Evolutionary conservation across 2,888 invertebrate species (phyloP).

Genomic region (Eulithis testata): DNA sequence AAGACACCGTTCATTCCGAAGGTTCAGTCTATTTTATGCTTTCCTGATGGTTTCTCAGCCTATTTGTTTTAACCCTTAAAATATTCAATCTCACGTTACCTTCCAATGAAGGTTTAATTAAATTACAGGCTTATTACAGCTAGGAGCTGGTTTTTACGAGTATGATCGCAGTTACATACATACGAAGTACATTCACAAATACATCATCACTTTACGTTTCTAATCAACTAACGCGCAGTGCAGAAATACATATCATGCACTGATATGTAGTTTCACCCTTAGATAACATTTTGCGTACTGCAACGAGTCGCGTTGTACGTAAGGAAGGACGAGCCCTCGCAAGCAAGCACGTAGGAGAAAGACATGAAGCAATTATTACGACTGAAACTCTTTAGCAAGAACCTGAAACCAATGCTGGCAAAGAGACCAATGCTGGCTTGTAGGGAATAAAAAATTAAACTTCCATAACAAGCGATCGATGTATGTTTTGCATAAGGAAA

Average conservation of each 20-base stretch:
- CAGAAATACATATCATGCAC: not conserved
- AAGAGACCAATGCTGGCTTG: constrained; percentile 43
- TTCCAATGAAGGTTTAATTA: constrained; percentile 26
- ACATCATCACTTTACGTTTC: not conserved
- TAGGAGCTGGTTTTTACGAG: too few species aligned
- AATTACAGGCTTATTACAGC: not conserved
- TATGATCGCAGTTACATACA: too few species aligned
- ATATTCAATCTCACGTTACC: constrained; percentile 13
- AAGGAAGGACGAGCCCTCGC: constrained; percentile 42
- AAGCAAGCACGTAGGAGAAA: constrained; percentile 52
- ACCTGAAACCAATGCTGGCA: constrained; percentile 40
- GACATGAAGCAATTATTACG: constrained; percentile 65
- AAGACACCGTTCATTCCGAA: not conserved
- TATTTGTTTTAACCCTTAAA: constrained; percentile 17
- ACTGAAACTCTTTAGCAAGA: constrained; percentile 26
- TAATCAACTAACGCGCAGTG: not conserved
- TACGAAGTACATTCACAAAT: not conserved
- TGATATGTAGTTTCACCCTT: not conserved
- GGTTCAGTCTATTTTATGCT: constrained; percentile 10
- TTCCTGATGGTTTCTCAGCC: constrained; percentile 9
- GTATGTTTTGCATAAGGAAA: constrained; percentile 45
- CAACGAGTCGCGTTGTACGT: constrained; percentile 10
- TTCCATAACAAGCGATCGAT: constrained; percentile 38
- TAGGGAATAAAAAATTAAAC: constrained; percentile 23
- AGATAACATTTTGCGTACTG: constrained; percentile 15